A percentile compares a stretch with the other conserved stretches of the same genome.
phyloP scores from a whole-genome alignment of 2,113 vertebrate genomes.

The Chelonoidis abingdonii region DNA sequence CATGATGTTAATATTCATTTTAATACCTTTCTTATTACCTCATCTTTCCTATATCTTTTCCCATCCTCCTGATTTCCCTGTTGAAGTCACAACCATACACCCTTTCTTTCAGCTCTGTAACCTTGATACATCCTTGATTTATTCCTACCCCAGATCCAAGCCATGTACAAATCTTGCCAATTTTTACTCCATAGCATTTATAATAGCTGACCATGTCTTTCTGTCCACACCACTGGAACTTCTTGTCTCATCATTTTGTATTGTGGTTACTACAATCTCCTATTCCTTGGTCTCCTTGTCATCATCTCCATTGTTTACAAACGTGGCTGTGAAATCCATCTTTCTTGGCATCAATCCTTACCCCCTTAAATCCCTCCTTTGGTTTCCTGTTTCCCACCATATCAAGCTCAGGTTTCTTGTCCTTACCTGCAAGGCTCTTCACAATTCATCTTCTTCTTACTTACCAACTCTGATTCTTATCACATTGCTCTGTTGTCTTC shows the following conservation, averaged over 20 bases:
- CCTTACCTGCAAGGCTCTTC: not conserved
- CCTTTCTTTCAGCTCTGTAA: no score
- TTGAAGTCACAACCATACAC: no score
- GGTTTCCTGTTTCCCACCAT: not conserved
- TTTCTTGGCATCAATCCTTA: not conserved
- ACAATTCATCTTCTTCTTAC: not conserved
- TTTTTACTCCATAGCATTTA: no score
- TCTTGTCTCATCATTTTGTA: no score
- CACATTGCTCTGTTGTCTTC: not conserved
- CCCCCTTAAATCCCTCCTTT: not conserved
- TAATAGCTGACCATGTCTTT: no score
- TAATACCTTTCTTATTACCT: not conserved
- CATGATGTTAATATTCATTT: no score
- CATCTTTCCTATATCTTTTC: not conserved
- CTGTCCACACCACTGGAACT: no score
- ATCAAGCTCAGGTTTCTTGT: not conserved
- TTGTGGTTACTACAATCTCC: no score
- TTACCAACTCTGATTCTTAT: not conserved
- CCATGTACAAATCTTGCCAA: no score
- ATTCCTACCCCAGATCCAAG: no score
- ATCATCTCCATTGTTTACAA: not conserved
- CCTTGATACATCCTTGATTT: no score
- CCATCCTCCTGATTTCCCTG: not conserved
- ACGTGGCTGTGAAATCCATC: not conserved
- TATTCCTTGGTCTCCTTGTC: not conserved